Evolutionary conservation across 1,140 invertebrate species (phyloP), one percentile per base, ranked within the genome.

Genomic region (Drosophila watanabei): DNA sequence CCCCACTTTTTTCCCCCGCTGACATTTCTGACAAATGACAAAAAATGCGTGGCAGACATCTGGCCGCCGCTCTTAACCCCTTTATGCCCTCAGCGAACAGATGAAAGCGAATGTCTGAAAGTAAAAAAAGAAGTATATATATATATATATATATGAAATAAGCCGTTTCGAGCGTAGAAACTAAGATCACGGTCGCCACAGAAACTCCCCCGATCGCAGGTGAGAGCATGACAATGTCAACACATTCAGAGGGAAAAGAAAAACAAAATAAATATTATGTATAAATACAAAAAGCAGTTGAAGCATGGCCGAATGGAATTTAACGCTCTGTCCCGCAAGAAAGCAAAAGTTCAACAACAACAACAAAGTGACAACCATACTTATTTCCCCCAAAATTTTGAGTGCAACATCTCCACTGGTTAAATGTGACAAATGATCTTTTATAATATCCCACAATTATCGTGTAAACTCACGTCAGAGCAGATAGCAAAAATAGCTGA

Each of bases 141-240:
- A 24, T 4, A 14, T 32, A 56, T 37, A 75, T 35, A 45, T 18
- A 62, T 52, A n/a, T 39, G 7, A 69, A 52, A 66, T 61, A 79
- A 63, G 64, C 32, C 54, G 63, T 28, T 52, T 30, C 63, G 57
- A 56, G 52, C 16, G 49, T 58, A 62, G 54, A 58, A 49, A 41
- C 75, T 54, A 56, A 70, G 58, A 59, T 65, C 66, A 18, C 30
- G 41, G 45, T 18, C 58, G 56, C 32, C 5, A 7, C n/a, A 24
- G 37, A 57, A 37, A 32, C 30, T 37, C 58, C 60, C 62, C 16
- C 49, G n/a, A 6, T 58, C 28, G 35, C 33, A 54, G 64, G 83
- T 79, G 83, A 87, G 83, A 87, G 83, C 83, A 83, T 87, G 84
- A 86, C 83, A 87, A 66, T 85, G 64, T 68, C 82, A 85, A 83